Conservation (phyloP, 2,888 invertebrate species). For the Melipona beecheii region DNA sequence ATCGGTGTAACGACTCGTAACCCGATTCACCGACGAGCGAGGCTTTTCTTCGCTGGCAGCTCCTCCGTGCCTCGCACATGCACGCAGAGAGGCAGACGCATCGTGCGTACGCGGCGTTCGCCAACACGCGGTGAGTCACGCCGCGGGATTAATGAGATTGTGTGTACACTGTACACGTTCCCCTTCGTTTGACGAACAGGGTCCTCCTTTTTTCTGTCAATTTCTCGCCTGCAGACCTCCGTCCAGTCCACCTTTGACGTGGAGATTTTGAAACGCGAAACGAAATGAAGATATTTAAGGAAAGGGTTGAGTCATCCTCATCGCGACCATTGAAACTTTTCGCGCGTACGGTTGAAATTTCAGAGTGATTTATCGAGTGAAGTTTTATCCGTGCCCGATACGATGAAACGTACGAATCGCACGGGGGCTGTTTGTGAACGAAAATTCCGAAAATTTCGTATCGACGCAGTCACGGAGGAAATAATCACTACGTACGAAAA, state of each 20-base stretch:
- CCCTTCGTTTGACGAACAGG: conserved; percentile 10
- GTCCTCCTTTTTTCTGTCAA: conserved; percentile 26
- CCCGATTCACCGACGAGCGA: conserved; percentile 66
- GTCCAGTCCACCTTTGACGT: not conserved
- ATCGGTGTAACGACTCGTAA: conserved; percentile 52
- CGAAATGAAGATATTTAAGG: conserved; percentile 1
- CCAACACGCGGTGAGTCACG: conserved; percentile 33
- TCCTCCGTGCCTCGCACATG: not conserved
- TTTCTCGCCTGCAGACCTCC: conserved; percentile 15
- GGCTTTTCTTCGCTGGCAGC: conserved; percentile 57
- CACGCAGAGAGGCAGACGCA: not conserved
- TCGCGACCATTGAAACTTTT: not conserved
- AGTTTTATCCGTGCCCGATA: no score
- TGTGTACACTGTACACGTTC: not conserved
- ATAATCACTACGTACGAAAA: no score
- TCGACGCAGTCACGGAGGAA: no score
- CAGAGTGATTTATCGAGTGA: no score
- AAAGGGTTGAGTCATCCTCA: not conserved
- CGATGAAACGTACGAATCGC: no score
- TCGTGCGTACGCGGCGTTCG: not conserved
- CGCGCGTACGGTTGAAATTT: not conserved
- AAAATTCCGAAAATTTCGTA: no score
- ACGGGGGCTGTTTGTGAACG: no score
- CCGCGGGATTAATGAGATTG: conserved; percentile 44
- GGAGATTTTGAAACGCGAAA: not conserved